These are phyloP conservation scores for Bombus cullumanus DNA, from an alignment of 1,140 invertebrate species.

Conservation along the genomic window DNA sequence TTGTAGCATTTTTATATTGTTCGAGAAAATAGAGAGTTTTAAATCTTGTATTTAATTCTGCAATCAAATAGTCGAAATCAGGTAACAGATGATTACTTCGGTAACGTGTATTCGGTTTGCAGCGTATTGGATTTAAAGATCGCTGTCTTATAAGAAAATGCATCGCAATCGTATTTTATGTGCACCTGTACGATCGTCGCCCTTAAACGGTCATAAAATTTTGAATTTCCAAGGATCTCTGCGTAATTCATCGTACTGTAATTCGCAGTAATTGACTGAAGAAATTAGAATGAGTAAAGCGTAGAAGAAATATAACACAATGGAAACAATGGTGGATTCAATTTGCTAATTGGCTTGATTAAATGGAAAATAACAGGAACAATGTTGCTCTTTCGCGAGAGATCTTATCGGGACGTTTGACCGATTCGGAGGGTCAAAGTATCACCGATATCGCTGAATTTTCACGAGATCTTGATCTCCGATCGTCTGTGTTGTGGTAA, in stretches of 20 bases:
- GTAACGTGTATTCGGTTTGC: no score
- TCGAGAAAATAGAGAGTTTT: no score
- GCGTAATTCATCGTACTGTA: accelerated
- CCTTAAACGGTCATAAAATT: not conserved
- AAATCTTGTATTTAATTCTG: no score
- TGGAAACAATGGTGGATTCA: not conserved
- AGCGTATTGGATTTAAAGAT: no score
- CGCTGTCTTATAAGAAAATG: no score
- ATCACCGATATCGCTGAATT: constrained; percentile 13
- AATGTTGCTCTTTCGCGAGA: not conserved
- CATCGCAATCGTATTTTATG: no score
- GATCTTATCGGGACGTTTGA: not conserved
- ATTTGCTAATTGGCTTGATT: not conserved
- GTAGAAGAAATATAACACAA: not conserved
- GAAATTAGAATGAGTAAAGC: no score
- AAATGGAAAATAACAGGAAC: not conserved
- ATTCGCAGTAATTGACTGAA: not conserved
- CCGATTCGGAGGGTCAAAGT: constrained; percentile 1
- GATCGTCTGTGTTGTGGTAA: constrained; percentile 14
- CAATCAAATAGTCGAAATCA: no score
- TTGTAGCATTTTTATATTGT: no score
- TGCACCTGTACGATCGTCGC: no score
- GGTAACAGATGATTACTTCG: no score
- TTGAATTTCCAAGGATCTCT: not conserved
- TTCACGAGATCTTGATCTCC: not conserved